Percentiles rank a stretch among this genome's conserved stretches.
phyloP scores from a whole-genome alignment of 1,140 invertebrate genomes.

The Rhizoglyphus robini region DNA sequence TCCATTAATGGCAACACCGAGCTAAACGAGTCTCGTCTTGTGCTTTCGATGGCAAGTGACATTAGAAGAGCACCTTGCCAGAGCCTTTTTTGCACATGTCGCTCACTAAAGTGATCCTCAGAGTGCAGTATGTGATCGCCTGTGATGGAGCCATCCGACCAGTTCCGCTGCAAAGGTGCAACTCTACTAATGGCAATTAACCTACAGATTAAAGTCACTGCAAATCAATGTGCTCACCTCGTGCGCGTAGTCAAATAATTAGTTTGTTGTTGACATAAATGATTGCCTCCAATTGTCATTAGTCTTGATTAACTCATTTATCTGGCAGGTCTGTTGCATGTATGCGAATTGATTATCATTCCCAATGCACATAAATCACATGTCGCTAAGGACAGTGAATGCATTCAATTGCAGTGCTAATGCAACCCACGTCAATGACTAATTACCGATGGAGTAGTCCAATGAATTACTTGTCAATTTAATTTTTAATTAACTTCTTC shows the following conservation, averaged over 20 bases:
- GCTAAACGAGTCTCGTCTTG: no score
- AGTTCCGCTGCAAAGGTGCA: not conserved
- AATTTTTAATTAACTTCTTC: not conserved
- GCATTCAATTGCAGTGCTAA: no score
- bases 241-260: no score
- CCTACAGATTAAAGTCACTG: no score
- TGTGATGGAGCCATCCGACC: not conserved
- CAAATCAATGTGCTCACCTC: no score
- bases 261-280: constrained; percentile 7
- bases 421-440: no score
- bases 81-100: not conserved
- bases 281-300: not conserved
- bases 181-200: no score
- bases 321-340: not conserved
- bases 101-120: constrained; percentile 11
- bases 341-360: not conserved
- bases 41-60: no score
- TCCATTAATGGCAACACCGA: not conserved
- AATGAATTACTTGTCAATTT: no score
- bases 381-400: not conserved
- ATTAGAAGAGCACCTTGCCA: not conserved
- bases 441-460: no score
- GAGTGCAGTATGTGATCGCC: no score
- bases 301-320: constrained; percentile 9
- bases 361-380: not conserved